Evolutionary conservation across 1,140 invertebrate genomes (phyloP).

Genomic region (Drosophila melanica): DNA sequence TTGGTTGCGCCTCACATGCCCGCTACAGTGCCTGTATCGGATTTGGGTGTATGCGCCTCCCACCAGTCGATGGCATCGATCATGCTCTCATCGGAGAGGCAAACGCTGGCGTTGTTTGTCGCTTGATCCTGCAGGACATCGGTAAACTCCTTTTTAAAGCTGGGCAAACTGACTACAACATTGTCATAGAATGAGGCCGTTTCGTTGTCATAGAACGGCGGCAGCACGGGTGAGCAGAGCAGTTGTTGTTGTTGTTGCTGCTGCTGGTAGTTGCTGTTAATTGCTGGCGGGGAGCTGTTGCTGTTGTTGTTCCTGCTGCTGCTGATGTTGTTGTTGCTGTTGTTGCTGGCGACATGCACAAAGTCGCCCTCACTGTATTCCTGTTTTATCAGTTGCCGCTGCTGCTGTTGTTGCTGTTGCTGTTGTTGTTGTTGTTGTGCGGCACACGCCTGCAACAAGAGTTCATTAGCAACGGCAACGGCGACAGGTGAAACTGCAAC

Average conservation of each 20-base stretch:
- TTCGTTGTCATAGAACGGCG: conserved; percentile 73
- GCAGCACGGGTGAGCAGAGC: conserved; percentile 55
- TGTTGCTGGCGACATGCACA: conserved; percentile 45
- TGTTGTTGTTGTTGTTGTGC: conserved; percentile 50
- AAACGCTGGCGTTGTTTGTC: conserved; percentile 44
- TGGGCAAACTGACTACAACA: conserved; percentile 64
- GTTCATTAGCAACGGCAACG: conserved; percentile 61
- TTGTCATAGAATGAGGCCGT: conserved; percentile 69
- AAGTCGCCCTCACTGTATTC: conserved; percentile 61
- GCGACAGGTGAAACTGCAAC: conserved; percentile 71
- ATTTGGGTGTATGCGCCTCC: conserved; percentile 84
- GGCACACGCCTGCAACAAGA: conserved; percentile 77
- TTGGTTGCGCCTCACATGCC: conserved; percentile 24
- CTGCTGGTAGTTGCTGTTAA: conserved; percentile 32
- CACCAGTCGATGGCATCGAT: conserved; percentile 85
- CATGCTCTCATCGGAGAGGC: conserved; percentile 83
- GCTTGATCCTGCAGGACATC: conserved; percentile 79
- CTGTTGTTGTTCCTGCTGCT: conserved; percentile 33
- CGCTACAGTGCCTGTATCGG: conserved; percentile 58
- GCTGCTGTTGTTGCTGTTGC: conserved; percentile 43
- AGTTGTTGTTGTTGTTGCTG: conserved; percentile 45
- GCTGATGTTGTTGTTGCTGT: conserved; percentile 27
- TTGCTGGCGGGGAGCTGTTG: conserved; percentile 37
- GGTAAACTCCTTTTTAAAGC: conserved; percentile 78
- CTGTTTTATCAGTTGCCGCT: conserved; percentile 75